These are phyloP conservation scores for Meloidogyne hapla DNA, from an alignment of 1,140 invertebrate genomes.

Conservation along the genomic window DNA sequence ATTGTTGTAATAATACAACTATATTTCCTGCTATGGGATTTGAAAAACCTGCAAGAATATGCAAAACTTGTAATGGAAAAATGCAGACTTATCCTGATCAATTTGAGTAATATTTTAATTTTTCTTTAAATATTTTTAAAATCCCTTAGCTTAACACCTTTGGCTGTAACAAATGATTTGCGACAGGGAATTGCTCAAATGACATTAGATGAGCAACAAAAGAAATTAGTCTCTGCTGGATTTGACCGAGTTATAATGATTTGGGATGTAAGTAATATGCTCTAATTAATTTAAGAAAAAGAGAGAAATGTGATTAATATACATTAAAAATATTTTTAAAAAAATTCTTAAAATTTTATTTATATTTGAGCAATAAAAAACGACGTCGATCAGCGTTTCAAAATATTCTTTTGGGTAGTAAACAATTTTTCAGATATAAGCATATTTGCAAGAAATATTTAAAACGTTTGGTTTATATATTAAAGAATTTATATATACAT, in stretches of 20 bases:
- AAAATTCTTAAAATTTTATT: neutral
- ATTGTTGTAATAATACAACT: conserved; percentile 81
- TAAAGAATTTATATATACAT: neutral
- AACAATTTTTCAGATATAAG: neutral
- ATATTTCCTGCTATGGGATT: conserved; percentile 92
- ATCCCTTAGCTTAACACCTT: conserved; percentile 74
- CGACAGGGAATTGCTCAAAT: conserved; percentile 86
- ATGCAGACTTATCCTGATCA: conserved; percentile 58
- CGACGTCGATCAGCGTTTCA: neutral
- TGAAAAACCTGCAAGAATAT: conserved; percentile 93
- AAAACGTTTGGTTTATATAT: neutral
- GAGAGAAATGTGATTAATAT: neutral
- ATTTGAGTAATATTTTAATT: conserved; percentile 64
- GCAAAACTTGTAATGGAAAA: conserved; percentile 78
- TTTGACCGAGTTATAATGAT: conserved; percentile 91
- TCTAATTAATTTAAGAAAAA: conserved; percentile 23
- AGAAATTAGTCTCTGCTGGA: conserved; percentile 83
- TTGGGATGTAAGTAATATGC: conserved; percentile 53
- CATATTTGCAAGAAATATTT: neutral
- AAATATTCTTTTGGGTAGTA: no score
- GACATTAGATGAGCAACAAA: conserved; percentile 82
- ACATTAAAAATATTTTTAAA: neutral
- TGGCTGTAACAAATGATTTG: conserved; percentile 90
- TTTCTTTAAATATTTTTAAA: conserved; percentile 8
- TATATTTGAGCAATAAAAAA: neutral